A percentile compares a stretch with the other conserved stretches of the same genome.
These are phyloP conservation scores for Tichodroma muraria DNA, from an alignment of 2,113 vertebrate species.

Conservation along the genomic window DNA sequence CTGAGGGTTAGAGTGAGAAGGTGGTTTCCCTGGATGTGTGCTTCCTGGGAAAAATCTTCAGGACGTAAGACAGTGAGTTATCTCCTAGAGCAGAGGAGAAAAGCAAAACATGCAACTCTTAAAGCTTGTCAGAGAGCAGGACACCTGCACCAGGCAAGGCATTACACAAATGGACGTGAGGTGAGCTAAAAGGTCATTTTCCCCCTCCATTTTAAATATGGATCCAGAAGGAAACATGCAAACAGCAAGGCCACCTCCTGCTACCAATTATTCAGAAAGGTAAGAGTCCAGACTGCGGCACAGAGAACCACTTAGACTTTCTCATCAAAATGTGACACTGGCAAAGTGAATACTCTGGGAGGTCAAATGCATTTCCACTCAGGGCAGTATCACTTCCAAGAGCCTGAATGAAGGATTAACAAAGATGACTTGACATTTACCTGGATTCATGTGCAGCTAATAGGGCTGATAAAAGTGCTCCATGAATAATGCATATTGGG, in stretches of 20 bases:
- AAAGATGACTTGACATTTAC: constrained; percentile 63
- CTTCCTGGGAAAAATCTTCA: background rate
- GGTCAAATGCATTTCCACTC: constrained; percentile 36
- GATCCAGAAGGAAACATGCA: background rate
- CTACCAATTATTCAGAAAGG: background rate
- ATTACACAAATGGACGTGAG: background rate
- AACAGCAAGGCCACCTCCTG: background rate
- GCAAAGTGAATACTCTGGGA: background rate
- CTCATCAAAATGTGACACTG: background rate
- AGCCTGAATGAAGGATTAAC: constrained; percentile 38
- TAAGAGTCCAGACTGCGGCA: background rate
- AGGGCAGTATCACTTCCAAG: background rate
- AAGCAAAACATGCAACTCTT: background rate
- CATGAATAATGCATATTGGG: constrained; percentile 56
- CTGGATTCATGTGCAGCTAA: constrained; percentile 53
- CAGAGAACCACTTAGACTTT: background rate
- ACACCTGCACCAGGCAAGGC: background rate
- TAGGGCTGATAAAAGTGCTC: constrained; percentile 55
- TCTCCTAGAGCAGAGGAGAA: background rate
- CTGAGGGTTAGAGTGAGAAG: background rate
- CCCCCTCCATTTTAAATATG: background rate
- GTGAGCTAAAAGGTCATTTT: background rate
- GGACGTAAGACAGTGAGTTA: background rate
- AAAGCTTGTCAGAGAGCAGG: background rate
- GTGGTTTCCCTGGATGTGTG: background rate